These are phyloP conservation scores for Distichodus sexfasciatus DNA, from an alignment of 2,797 vertebrate genomes.

Conservation along the genomic window DNA sequence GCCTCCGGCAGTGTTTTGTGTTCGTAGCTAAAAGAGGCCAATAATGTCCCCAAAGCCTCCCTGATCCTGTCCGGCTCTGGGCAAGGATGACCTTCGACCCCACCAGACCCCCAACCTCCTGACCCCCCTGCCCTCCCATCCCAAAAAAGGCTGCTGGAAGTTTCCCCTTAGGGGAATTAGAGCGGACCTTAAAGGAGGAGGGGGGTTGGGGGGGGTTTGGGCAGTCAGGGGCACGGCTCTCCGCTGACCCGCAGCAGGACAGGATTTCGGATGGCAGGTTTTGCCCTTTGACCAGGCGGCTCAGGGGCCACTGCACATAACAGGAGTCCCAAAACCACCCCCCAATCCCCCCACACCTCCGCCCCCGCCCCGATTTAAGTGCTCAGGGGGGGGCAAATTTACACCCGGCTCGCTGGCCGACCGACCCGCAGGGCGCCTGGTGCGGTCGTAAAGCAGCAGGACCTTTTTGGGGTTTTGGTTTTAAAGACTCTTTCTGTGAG, in stretches of 20 bases:
- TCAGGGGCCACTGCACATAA: conserved; percentile 73
- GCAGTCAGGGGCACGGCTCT: conserved; percentile 81
- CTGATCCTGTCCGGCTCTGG: conserved; percentile 86
- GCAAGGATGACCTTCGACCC: conserved; percentile 82
- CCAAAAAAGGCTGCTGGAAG: conserved; percentile 69
- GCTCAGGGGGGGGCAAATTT: conserved; percentile 63
- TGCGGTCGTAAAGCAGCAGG: conserved; percentile 69
- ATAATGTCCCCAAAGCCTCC: conserved; percentile 89
- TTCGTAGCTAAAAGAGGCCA: conserved; percentile 75
- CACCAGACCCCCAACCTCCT: no score
- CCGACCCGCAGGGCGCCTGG: conserved; percentile 62
- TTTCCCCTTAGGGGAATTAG: conserved; percentile 53
- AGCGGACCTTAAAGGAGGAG: conserved; percentile 71
- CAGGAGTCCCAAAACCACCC: conserved; percentile 58
- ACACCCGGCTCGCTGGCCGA: no score
- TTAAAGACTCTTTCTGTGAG: conserved; percentile 43
- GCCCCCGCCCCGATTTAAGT: conserved; percentile 56
- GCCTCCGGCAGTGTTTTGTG: conserved; percentile 70
- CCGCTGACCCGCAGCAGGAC: conserved; percentile 90
- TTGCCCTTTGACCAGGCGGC: conserved; percentile 78
- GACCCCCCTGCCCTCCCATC: conserved; percentile 78
- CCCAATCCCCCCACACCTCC: conserved; percentile 5
- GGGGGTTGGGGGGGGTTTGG: no score
- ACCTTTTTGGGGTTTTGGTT: conserved; percentile 68
- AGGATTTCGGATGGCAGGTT: conserved; percentile 83